These are phyloP conservation scores for Podarcis muralis DNA, from an alignment of 2,113 vertebrate species.

Conservation along the genomic window DNA sequence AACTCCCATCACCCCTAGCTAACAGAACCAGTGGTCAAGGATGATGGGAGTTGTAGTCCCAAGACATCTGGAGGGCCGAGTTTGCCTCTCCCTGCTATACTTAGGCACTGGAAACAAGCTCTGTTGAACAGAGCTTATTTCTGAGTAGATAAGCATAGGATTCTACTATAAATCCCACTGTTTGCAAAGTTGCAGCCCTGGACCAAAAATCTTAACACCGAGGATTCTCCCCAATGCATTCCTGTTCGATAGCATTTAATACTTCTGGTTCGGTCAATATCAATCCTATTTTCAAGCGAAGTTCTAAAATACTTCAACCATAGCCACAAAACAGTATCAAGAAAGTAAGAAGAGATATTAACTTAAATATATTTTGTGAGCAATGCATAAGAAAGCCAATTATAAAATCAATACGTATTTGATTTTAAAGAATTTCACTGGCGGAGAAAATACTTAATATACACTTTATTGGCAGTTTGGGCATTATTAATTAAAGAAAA, in stretches of 20 bases:
- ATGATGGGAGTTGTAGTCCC: background rate
- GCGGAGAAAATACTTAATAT: slow-evolving; percentile 75
- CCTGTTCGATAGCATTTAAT: slow-evolving; percentile 25
- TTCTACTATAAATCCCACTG: background rate
- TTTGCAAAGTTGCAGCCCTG: background rate
- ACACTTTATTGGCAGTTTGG: slow-evolving; percentile 76
- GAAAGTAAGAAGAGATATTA: slow-evolving; percentile 72
- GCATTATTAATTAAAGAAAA: slow-evolving; percentile 85
- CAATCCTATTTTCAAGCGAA: slow-evolving; percentile 74
- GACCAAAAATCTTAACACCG: background rate
- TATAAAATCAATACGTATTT: slow-evolving; percentile 74
- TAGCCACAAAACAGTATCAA: slow-evolving; percentile 67
- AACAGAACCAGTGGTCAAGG: background rate
- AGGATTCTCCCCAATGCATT: background rate
- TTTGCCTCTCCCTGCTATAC: background rate
- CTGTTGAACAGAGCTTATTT: background rate
- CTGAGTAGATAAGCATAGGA: background rate
- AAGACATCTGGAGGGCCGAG: background rate
- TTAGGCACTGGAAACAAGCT: background rate
- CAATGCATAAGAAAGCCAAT: slow-evolving; percentile 78
- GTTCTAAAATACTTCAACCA: slow-evolving; percentile 72
- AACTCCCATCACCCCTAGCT: too few species aligned
- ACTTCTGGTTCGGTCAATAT: slow-evolving; percentile 70
- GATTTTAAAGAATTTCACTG: slow-evolving; percentile 78
- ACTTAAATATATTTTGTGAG: slow-evolving; percentile 70